These are phyloP conservation scores for Cephus sareptanus DNA, from an alignment of 2,888 invertebrate species.

Conservation along the genomic window DNA sequence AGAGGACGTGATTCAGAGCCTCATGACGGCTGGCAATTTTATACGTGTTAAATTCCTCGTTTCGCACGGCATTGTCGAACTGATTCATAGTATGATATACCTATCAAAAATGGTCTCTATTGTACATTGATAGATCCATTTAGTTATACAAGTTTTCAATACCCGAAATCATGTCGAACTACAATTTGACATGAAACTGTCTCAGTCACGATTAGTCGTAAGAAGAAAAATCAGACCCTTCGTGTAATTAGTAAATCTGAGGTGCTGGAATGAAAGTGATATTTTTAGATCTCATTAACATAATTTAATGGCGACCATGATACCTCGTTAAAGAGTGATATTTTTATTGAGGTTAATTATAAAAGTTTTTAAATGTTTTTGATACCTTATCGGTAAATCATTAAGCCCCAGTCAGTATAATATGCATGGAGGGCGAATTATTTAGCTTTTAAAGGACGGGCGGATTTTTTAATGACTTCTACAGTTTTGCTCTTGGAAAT, in stretches of 20 bases:
- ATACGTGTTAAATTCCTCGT: not conserved
- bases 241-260: not conserved
- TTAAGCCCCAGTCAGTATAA: not conserved
- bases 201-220: not conserved
- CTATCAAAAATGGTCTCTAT: not conserved
- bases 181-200: not conserved
- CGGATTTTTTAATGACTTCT: too few species aligned
- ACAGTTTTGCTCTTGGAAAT: too few species aligned
- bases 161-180: not conserved
- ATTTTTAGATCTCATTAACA: not conserved
- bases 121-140: not conserved
- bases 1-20: not conserved
- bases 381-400: not conserved
- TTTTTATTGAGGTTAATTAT: not conserved
- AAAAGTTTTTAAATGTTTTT: not conserved
- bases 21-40: not conserved
- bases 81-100: not conserved
- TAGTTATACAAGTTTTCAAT: not conserved
- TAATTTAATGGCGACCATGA: not conserved
- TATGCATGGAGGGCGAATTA: not conserved
- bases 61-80: not conserved
- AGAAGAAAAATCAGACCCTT: not conserved
- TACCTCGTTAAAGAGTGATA: not conserved
- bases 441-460: not conserved
- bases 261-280: not conserved